Conservation (phyloP, 2,797 vertebrate genomes). For the Carcharodon carcharias region DNA sequence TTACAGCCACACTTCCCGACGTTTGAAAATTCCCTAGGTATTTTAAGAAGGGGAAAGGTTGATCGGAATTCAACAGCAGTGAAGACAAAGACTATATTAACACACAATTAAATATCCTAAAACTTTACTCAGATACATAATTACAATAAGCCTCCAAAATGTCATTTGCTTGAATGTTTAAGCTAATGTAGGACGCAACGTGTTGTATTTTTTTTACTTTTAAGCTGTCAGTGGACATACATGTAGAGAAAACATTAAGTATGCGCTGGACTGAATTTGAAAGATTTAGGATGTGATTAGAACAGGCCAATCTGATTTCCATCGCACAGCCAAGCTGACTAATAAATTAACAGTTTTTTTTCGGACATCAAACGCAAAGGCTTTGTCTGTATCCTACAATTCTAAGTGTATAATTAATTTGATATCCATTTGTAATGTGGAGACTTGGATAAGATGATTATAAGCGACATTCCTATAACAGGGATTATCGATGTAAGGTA, state of each 20-base stretch:
- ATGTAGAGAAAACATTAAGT: constrained; percentile 34
- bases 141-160: constrained; percentile 56
- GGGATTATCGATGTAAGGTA: constrained; percentile 35
- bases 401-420: constrained; percentile 36
- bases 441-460: constrained; percentile 34
- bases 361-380: constrained; percentile 27
- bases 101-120: constrained; percentile 73
- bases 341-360: background rate
- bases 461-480: constrained; percentile 31
- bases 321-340: constrained; percentile 18
- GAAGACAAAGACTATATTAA: constrained; percentile 99
- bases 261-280: constrained; percentile 29
- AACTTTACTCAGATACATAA: constrained; percentile 38
- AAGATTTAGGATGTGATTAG: constrained; percentile 34
- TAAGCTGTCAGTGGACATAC: constrained; percentile 37
- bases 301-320: constrained; percentile 27
- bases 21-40: constrained; percentile 99
- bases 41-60: constrained; percentile 99
- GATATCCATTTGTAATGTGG: constrained; percentile 37
- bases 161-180: constrained; percentile 78
- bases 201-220: constrained; percentile 37
- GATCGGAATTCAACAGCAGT: constrained; percentile 99
- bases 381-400: constrained; percentile 31
- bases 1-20: constrained; percentile 99
- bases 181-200: constrained; percentile 52